Percentiles rank a stretch among this genome's conserved stretches.
phyloP scores from a whole-genome alignment of 2,888 invertebrate species.

The Cataglyphis cursor region DNA sequence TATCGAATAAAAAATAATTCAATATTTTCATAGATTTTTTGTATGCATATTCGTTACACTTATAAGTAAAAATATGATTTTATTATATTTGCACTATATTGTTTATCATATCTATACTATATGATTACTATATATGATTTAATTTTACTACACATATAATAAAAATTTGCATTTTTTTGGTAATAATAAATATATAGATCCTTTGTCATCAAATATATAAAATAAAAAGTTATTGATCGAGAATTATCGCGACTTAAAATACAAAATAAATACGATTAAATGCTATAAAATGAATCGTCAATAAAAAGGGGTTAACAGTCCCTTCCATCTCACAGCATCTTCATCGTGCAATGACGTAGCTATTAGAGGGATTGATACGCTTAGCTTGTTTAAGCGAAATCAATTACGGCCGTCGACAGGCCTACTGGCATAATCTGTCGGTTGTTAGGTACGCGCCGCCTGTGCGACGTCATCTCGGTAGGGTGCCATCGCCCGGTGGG shows the following conservation, averaged over 20 bases:
- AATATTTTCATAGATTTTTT: not conserved
- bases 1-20: not conserved
- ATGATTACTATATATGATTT: not conserved
- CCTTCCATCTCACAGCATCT: constrained; percentile 41
- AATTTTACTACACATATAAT: not conserved
- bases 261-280: constrained; percentile 10
- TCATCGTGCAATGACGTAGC: constrained; percentile 56
- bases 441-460: constrained; percentile 72
- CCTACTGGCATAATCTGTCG: constrained; percentile 75
- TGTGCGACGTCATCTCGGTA: constrained; percentile 74
- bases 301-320: constrained; percentile 33
- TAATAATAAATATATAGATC: not conserved
- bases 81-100: not conserved
- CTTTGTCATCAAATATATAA: not conserved
- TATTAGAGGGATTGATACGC: constrained; percentile 65
- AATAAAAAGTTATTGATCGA: not conserved
- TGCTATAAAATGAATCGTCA: not conserved
- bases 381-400: constrained; percentile 79
- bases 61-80: not conserved
- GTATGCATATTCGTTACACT: not conserved
- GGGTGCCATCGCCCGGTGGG: constrained; percentile 74
- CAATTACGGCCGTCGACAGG: constrained; percentile 77
- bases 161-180: not conserved
- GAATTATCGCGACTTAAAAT: constrained; percentile 2
- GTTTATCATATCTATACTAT: not conserved